Percentiles rank a stretch among this genome's conserved stretches.
Evolutionary conservation across 2,113 vertebrate species (phyloP).

Genomic region (Tiliqua scincoides): DNA sequence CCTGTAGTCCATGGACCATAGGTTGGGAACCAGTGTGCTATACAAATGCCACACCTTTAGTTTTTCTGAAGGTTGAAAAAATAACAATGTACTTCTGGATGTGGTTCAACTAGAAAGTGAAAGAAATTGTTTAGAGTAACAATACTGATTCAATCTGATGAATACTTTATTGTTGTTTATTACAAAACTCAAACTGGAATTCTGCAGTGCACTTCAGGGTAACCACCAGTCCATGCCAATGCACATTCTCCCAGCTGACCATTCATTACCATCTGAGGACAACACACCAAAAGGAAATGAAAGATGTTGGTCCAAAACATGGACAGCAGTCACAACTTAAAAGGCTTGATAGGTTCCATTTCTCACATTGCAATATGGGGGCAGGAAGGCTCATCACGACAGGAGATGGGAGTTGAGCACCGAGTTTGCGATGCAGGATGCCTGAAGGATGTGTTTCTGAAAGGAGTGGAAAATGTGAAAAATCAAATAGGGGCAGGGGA

Average conservation of each 20-base stretch:
- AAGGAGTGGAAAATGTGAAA: conserved; percentile 47
- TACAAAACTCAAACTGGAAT: neutral
- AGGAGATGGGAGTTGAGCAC: conserved; percentile 2
- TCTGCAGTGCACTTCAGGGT: neutral
- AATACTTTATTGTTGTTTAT: neutral
- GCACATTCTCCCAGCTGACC: neutral
- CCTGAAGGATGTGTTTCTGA: conserved; percentile 35
- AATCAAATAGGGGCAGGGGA: neutral
- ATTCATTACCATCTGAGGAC: neutral
- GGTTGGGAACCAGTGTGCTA: too few species aligned
- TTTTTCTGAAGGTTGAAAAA: neutral
- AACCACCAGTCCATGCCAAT: neutral
- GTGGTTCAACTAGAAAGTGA: neutral
- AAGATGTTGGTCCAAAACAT: conserved; percentile 7
- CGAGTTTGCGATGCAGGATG: neutral
- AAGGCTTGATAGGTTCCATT: conserved; percentile 19
- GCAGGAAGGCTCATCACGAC: neutral
- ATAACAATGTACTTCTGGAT: neutral
- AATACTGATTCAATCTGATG: neutral
- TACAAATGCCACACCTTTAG: neutral
- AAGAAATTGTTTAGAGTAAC: conserved; percentile 25
- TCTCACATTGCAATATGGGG: conserved; percentile 10
- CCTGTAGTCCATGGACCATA: too few species aligned
- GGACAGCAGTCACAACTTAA: conserved; percentile 3
- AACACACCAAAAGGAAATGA: conserved; percentile 16